Base-by-base conservation (phyloP, 2,888 invertebrate species). In the Tetrapedia diversipes region DNA sequence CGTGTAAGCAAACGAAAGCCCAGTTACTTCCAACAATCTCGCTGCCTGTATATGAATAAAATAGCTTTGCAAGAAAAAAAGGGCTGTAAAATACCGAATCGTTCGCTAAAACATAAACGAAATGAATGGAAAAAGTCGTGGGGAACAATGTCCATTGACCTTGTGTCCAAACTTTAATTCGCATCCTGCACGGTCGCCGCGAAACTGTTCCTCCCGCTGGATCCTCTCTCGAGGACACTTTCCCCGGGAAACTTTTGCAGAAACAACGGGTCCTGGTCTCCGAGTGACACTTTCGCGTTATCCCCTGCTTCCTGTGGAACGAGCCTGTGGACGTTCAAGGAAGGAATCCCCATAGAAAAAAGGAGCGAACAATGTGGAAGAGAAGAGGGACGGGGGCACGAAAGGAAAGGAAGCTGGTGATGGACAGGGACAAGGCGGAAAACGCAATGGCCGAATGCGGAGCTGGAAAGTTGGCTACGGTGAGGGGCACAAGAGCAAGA, bases 271-370 rank as follows among this genome's bases (percentile, higher is more conserved):
- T 53, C 16, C 24, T 24, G 19, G 56, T 45, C 74, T 57, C 51
- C 29, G 41, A 51, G 56, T 39, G 72, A 73, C 73, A 45, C 72
- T 73, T 51, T 24, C 61, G 56, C 56, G 72, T 56, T 51, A 24
- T 16, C 6, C 51, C 22, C 32, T 51, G 74, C 34, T 29, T 47
- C 39, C 66, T 11, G 51, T 39, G 45, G 32, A 54, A 73, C 39
- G 37, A 54, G 41, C 32, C n/a, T 19, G 34, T n/a, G 56, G 27
- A 49, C 49, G 29, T 10, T 22, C n/a, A 34, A 24, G 43, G 34
- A 53, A 60, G 53, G 24, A 66, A 63, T 67, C 61, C 51, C 57
- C 37, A 37, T 37, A 39, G 63, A 43, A 49, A 63, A n/a, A 51
- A 68, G 59, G 49, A 63, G 24, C 56, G 29, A 53, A 47, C 45